A percentile compares a stretch with the other conserved stretches of the same genome.
These are phyloP conservation scores for Tamias sibiricus DNA, from an alignment of 2,113 vertebrate species.

Conservation along the genomic window DNA sequence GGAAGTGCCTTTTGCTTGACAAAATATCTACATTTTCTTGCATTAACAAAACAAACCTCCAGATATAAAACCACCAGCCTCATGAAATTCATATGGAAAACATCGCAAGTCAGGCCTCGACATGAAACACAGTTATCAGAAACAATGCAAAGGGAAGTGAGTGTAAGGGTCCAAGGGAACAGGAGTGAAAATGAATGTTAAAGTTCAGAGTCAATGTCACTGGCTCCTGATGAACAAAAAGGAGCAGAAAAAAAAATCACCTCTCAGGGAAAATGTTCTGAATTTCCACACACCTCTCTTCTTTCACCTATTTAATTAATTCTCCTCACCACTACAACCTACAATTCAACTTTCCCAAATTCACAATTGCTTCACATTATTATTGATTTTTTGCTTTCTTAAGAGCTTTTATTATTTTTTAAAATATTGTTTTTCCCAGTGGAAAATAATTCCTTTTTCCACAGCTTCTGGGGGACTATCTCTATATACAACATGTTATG, in stretches of 20 bases:
- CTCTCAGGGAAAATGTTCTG: not conserved
- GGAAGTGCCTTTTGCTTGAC: constrained; percentile 9
- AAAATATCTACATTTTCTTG: not conserved
- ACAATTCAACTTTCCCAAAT: not conserved
- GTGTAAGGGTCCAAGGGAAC: not conserved
- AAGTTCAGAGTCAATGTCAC: not conserved
- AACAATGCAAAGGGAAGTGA: not conserved
- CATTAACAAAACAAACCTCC: not conserved
- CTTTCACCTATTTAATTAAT: not conserved
- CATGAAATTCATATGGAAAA: constrained; percentile 34
- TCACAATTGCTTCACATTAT: not conserved
- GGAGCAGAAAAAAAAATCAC: not conserved
- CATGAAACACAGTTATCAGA: not conserved
- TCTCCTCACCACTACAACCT: fast-evolving
- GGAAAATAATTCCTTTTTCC: not conserved
- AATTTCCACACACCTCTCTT: not conserved
- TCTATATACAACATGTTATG: not conserved
- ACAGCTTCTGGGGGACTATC: not conserved
- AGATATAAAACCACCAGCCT: not conserved
- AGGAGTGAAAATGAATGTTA: not conserved
- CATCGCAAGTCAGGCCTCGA: not conserved
- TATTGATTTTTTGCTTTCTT: constrained; percentile 60
- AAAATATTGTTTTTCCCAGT: not conserved
- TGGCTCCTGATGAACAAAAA: not conserved
- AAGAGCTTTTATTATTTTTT: not conserved